Conservation (phyloP, 2,797 vertebrate genomes). For the Lutjanus campechanus region DNA sequence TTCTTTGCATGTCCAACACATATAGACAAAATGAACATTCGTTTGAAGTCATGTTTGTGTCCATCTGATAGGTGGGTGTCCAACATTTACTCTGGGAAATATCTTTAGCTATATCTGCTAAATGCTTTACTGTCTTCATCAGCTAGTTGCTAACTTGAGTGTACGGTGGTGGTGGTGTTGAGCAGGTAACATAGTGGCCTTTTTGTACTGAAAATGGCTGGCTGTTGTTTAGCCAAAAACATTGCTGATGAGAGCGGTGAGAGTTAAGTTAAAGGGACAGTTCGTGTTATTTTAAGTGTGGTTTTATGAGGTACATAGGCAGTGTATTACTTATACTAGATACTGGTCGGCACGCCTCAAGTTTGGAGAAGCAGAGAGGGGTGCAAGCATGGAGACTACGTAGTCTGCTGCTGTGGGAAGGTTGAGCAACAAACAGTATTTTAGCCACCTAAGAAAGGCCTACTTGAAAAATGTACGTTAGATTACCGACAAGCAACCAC, state of each 20-base stretch:
- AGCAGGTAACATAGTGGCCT: background rate
- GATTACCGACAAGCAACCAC: too few relatives aligned
- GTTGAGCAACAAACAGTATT: too few relatives aligned
- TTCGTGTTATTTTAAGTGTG: too few relatives aligned
- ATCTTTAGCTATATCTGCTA: background rate
- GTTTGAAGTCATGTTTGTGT: background rate
- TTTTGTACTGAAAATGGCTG: background rate
- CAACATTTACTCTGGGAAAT: background rate
- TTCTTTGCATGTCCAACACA: background rate
- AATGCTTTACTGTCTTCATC: background rate
- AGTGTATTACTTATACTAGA: too few relatives aligned
- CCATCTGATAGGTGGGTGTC: background rate
- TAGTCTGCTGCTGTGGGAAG: too few relatives aligned
- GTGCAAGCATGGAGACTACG: too few relatives aligned
- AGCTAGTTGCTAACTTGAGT: background rate
- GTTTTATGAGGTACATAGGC: too few relatives aligned
- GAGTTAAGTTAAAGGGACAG: background rate
- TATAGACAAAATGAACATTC: background rate
- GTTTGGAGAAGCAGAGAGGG: too few relatives aligned
- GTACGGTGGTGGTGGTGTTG: background rate
- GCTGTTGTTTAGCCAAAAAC: background rate
- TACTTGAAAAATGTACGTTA: too few relatives aligned
- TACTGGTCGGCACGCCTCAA: too few relatives aligned
- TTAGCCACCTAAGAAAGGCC: too few relatives aligned
- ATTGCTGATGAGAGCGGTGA: slow-evolving; percentile 3